phyloP scores from a whole-genome alignment of 2,888 invertebrate genomes.

The Cyrtodaria siliqua region DNA sequence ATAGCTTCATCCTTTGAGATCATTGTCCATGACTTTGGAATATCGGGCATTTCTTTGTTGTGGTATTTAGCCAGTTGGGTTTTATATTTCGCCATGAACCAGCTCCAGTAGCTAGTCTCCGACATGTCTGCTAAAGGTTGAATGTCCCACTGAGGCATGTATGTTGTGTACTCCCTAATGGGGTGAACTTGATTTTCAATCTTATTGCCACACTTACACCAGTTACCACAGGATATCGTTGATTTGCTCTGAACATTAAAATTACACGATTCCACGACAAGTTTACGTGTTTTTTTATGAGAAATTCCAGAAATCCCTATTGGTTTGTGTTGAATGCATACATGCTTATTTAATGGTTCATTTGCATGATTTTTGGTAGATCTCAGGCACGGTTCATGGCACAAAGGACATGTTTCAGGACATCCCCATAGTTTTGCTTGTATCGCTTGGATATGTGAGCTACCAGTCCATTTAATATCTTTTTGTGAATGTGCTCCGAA shows the following conservation, averaged over 20 bases:
- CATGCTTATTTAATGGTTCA: background rate
- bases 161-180: background rate
- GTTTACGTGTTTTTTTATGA: background rate
- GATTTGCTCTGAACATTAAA: background rate
- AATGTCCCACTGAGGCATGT: conserved; percentile 12
- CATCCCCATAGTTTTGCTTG: conserved; percentile 5
- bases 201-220: conserved; percentile 2
- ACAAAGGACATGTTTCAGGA: conserved; percentile 11
- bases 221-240: background rate
- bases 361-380: background rate
- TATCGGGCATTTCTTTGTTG: no score
- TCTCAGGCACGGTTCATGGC: conserved; percentile 4
- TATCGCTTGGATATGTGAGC: background rate
- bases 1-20: no score
- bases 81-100: no score
- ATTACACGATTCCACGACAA: background rate
- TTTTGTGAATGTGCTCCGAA: no score
- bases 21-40: no score
- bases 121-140: background rate
- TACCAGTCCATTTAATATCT: background rate
- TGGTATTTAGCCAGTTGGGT: no score
- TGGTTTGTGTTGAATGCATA: conserved; percentile 12
- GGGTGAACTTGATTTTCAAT: background rate
- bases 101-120: no score
- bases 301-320: background rate